Conservation (phyloP, 2,888 invertebrate genomes). For the Ectemnius continuus region DNA sequence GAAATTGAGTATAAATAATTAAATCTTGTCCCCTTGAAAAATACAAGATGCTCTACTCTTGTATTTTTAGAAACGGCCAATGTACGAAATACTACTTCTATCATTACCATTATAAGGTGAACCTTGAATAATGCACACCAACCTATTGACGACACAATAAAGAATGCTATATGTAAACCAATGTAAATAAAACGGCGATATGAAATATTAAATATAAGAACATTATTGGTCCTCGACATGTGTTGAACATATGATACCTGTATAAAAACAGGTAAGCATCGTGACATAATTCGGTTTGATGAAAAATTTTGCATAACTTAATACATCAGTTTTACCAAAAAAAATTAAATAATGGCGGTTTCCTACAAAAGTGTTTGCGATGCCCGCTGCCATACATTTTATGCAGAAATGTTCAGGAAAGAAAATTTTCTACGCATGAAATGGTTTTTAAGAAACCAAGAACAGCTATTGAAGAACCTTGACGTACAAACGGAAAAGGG, state of each 20-base stretch:
- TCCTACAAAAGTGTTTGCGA: conserved; percentile 57
- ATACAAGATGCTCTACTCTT: too few species aligned
- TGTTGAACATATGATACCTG: background rate
- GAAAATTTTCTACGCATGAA: conserved; percentile 63
- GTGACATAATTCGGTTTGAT: background rate
- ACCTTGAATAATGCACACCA: conserved; percentile 52
- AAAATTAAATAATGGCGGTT: conserved; percentile 35
- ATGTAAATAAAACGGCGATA: conserved; percentile 74
- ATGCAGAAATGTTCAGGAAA: conserved; percentile 60
- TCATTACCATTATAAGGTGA: conserved; percentile 49
- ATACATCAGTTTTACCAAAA: background rate
- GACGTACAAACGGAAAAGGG: conserved; percentile 36
- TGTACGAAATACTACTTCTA: conserved; percentile 58
- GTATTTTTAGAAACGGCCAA: conserved; percentile 30
- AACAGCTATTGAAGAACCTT: conserved; percentile 63
- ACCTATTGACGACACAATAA: conserved; percentile 48
- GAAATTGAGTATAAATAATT: too few species aligned
- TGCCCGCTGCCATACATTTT: conserved; percentile 68
- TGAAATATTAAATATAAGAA: conserved; percentile 44
- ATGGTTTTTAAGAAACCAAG: conserved; percentile 71
- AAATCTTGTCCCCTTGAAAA: too few species aligned
- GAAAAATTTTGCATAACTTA: too few species aligned
- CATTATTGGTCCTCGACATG: conserved; percentile 26
- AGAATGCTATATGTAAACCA: conserved; percentile 68
- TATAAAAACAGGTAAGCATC: conserved; percentile 41